Evolutionary conservation across 2,797 vertebrate species (phyloP), one percentile per base, ranked within the genome.

Genomic region (Amniataba percoides): DNA sequence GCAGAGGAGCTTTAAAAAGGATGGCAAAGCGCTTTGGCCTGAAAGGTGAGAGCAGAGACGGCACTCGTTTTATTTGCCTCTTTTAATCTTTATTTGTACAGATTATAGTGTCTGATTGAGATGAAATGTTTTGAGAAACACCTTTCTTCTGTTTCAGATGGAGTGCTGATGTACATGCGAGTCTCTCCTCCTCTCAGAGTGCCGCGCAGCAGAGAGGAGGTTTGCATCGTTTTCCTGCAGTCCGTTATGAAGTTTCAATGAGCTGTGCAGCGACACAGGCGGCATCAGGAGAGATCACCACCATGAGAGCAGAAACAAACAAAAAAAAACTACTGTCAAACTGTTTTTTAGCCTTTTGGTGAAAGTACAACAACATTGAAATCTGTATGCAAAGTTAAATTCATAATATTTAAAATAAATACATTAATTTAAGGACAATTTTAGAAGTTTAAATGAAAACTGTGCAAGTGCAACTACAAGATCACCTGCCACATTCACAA

Each of bases 171-270:
- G 90, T 93, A 92, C 80, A 86, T 81, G 0, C 75, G 85, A 39
- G 83, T 86, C 25, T 86, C 84, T 77, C 87, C 78, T 3, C 83
- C 85, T n/a, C 68, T 92, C 66, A 88, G 82, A 72, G 94, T 95
- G 15, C 85, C 89, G 0, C 91, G 93, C 61, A 91, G 80, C 82
- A 83, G 87, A 83, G 87, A 93, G 27, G 91, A 95, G 78, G 92
- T 89, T 19, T 9, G 65, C 10, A 9, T 3, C 27, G 11, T 19
- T 23, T 43, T 4, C 3, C 23, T 13, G 13, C n/a, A 39, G 13
- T 39, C 3, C 1, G 11, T 31, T 27, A n/a, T 31, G 9, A 23
- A n/a, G 11, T 61, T 43, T 0, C 36, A 36, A 57, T 46, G 1
- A 21, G 7, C 21, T 15, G 31, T 21, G 27, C 13, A 9, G 39